Base-by-base conservation (phyloP, 2,888 invertebrate genomes). In the Watsonalla binaria region DNA sequence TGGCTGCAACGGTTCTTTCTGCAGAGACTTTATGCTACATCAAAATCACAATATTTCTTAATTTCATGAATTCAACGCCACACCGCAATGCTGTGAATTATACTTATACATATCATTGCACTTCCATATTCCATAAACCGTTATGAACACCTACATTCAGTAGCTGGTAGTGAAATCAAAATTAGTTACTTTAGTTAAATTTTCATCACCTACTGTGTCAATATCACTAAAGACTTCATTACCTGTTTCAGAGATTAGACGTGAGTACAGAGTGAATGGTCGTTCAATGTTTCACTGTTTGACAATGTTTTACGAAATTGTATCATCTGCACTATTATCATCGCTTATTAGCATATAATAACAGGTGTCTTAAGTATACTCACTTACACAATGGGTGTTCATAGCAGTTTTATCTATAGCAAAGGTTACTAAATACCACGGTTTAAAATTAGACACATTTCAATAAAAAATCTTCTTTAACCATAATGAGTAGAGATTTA, bases 181-280 rank as follows among this genome's bases (percentile, higher is more conserved):
- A 11, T 42, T 11, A 42, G 11, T 11, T 2, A 11, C 11, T 11
- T 11, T 42, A 5, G 5, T 11, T 11, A 11, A 42, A 42, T 11
- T 42, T 4, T 42, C n/a, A 54, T 45, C 54, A 59, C 58, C 65
- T 68, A 61, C 52, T 64, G 55, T 54, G 58, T 35, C 56, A 65
- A 65, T 63, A 70, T 78, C 71, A 84, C 78, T 83, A 83, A 83
- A 83, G 69, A 71, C 71, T 76, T 66, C 75, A 77, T 90, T 90
- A 79, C 86, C 86, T 90, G 86, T 90, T 90, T 90, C 90, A 90
- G 90, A 88, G 83, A 89, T 82, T 90, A 86, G 89, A 90, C 88
- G 90, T 90, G 87, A 90, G 90, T 90, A 90, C 83, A 78, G 80
- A 76, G 78, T 74, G 83, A 80, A 84, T 87, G 88, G 78, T 81